Conservation (phyloP, 2,113 vertebrate genomes). For the Pedetes capensis region DNA sequence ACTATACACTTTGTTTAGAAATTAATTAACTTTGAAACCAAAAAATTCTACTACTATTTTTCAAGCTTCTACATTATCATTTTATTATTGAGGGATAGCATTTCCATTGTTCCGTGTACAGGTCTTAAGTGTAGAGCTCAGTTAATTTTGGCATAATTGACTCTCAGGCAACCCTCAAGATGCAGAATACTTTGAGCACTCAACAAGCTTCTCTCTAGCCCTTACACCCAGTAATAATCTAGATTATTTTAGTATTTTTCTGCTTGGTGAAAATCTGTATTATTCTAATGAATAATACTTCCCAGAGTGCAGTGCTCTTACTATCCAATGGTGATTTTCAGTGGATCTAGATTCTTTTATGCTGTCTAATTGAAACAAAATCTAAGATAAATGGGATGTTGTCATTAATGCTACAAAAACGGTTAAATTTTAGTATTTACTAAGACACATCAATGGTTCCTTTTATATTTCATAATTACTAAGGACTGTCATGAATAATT, state of each 20-base stretch:
- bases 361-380: neutral
- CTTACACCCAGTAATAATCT: neutral
- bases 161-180: neutral
- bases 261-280: neutral
- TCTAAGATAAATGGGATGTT: neutral
- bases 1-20: neutral
- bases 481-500: neutral
- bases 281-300: neutral
- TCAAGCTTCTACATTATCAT: neutral
- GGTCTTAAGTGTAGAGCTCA: neutral
- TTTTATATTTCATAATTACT: neutral
- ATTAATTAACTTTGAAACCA: neutral
- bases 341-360: neutral
- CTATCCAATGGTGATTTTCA: neutral
- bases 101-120: neutral
- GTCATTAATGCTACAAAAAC: neutral
- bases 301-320: neutral
- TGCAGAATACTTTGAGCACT: neutral
- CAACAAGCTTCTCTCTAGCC: neutral
- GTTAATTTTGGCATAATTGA: neutral
- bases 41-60: neutral
- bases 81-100: neutral
- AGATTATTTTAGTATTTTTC: neutral
- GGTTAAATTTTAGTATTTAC: neutral
- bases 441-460: neutral